phyloP scores from a whole-genome alignment of 2,888 invertebrate species.

The Sesia bembeciformis region DNA sequence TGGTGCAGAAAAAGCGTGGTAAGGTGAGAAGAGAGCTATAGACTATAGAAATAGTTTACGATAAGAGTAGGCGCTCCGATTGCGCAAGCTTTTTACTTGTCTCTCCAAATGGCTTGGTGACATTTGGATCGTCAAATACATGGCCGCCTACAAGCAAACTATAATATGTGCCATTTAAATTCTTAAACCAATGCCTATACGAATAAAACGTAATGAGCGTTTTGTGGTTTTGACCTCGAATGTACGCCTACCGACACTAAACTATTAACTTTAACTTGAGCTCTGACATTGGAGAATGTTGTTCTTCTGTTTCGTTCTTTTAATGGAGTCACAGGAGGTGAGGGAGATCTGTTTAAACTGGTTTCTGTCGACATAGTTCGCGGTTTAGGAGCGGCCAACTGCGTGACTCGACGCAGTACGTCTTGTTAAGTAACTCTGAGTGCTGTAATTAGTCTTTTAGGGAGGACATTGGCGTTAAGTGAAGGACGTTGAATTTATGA shows the following conservation, averaged over 20 bases:
- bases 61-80: not conserved
- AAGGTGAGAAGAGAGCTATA: no score
- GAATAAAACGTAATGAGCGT: conserved; percentile 15
- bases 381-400: conserved; percentile 29
- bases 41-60: no score
- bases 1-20: no score
- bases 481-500: conserved; percentile 23
- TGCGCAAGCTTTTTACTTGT: not conserved
- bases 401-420: conserved; percentile 43
- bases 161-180: conserved; percentile 11
- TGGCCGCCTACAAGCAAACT: conserved; percentile 30
- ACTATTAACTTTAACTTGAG: conserved; percentile 7
- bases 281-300: conserved; percentile 11
- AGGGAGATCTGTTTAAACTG: conserved; percentile 12
- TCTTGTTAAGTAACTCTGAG: conserved; percentile 28
- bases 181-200: conserved; percentile 15
- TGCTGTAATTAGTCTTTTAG: conserved; percentile 36
- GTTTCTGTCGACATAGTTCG: conserved; percentile 7
- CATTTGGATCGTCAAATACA: conserved; percentile 22
- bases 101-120: not conserved
- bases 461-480: conserved; percentile 25
- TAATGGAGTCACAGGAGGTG: conserved; percentile 1
- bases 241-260: conserved; percentile 38
- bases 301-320: not conserved
- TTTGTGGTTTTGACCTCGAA: conserved; percentile 47